A percentile compares a stretch with the other conserved stretches of the same genome.
Conservation (phyloP, 2,888 invertebrate species). For the Sycophila texana region DNA sequence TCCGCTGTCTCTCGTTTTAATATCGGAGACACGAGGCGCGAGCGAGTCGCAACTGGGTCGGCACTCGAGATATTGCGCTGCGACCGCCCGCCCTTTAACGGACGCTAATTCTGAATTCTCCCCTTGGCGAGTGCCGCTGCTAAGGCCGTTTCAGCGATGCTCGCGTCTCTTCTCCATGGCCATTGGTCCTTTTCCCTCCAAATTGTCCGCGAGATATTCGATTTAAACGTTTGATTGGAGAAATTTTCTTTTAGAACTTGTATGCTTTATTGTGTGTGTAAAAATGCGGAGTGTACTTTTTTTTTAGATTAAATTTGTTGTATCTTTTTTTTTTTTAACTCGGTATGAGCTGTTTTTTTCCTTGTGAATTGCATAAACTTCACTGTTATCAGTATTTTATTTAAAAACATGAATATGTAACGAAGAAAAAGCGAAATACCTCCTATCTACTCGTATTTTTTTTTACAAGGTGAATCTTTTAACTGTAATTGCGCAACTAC, state of each 20-base stretch:
- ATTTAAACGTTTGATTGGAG: neutral
- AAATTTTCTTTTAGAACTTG: neutral
- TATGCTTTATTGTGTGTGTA: neutral
- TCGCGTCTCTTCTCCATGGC: neutral
- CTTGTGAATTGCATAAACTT: too few relatives aligned
- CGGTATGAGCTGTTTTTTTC: too few relatives aligned
- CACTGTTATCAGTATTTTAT: too few relatives aligned
- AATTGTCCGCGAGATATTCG: neutral
- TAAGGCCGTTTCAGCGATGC: neutral
- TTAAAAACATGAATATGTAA: too few relatives aligned
- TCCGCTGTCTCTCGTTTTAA: conserved; percentile 14
- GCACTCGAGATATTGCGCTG: conserved; percentile 7
- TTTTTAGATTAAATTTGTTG: too few relatives aligned
- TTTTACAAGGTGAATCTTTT: too few relatives aligned
- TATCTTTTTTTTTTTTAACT: too few relatives aligned
- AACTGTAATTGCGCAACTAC: too few relatives aligned
- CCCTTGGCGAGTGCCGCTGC: conserved; percentile 13
- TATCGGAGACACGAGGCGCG: conserved; percentile 16
- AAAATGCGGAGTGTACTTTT: neutral
- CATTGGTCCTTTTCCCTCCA: neutral
- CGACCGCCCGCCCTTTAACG: conserved; percentile 9
- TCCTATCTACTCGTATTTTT: too few relatives aligned
- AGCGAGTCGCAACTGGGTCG: conserved; percentile 18
- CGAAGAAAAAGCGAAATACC: too few relatives aligned
- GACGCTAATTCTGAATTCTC: conserved; percentile 28